phyloP scores from a whole-genome alignment of 2,888 invertebrate genomes.

The Thecophora atra region DNA sequence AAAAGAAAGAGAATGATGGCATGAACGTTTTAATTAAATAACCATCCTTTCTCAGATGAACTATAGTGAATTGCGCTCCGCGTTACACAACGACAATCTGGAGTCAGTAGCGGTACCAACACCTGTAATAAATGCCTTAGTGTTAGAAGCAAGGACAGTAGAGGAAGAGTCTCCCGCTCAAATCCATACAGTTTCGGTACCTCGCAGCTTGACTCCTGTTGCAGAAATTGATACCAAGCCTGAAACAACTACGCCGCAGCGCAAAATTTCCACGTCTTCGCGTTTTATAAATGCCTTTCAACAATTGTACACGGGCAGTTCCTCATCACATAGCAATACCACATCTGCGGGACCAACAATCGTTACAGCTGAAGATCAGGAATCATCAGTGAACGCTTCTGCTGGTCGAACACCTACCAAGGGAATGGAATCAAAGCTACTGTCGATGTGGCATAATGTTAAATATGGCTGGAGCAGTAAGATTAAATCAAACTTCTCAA shows the following conservation, averaged over 20 bases:
- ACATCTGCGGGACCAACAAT: slow-evolving; percentile 13
- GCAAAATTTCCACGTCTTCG: slow-evolving; percentile 65
- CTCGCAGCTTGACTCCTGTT: slow-evolving; percentile 12
- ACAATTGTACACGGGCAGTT: slow-evolving; percentile 58
- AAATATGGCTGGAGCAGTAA: slow-evolving; percentile 90
- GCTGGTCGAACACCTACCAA: slow-evolving; percentile 64
- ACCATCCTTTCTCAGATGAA: slow-evolving; percentile 59
- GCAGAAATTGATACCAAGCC: slow-evolving; percentile 36
- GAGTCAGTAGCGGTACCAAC: slow-evolving; percentile 46
- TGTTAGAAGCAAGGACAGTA: slow-evolving; percentile 52
- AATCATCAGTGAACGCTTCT: slow-evolving; percentile 52
- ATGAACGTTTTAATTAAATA: slow-evolving; percentile 38
- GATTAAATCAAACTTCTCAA: slow-evolving; percentile 79
- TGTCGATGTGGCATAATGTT: slow-evolving; percentile 92
- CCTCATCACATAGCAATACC: slow-evolving; percentile 40
- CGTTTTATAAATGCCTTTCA: slow-evolving; percentile 64
- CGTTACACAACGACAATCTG: slow-evolving; percentile 60
- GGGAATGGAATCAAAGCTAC: slow-evolving; percentile 82
- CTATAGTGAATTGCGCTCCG: slow-evolving; percentile 63
- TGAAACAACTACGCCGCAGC: slow-evolving; percentile 59
- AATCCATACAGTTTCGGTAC: slow-evolving; percentile 53
- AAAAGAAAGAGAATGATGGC: neutral
- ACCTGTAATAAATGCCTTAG: slow-evolving; percentile 39
- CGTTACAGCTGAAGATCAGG: slow-evolving; percentile 13
- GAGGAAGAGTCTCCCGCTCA: slow-evolving; percentile 59